Evolutionary conservation across 2,113 vertebrate species (phyloP).

Genomic region (Rhizomys pruinosus): DNA sequence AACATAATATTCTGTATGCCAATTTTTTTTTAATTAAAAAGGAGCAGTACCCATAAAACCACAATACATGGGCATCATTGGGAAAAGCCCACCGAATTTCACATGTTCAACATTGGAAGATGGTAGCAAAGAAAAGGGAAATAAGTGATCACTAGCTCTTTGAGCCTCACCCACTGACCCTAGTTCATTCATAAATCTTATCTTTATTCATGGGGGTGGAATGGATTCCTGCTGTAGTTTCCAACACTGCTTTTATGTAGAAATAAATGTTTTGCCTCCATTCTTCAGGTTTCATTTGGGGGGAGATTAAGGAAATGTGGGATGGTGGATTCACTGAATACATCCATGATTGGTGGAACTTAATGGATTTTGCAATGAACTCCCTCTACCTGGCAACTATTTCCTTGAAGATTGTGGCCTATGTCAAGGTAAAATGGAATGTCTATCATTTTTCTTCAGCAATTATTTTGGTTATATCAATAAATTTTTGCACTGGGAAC

Average conservation of each 20-base stretch:
- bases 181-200: background rate
- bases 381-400: conserved; percentile 97
- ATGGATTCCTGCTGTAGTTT: conserved; percentile 27
- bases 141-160: background rate
- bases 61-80: background rate
- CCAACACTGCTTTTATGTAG: background rate
- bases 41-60: conserved; percentile 22
- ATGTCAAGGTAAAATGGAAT: conserved; percentile 93
- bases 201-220: conserved; percentile 4
- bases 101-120: background rate
- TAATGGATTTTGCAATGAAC: conserved; percentile 99
- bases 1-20: background rate
- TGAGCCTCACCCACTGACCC: background rate
- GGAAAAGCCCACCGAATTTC: conserved; percentile 12
- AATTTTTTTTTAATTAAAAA: conserved; percentile 4
- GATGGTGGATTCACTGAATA: conserved; percentile 97
- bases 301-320: conserved; percentile 99
- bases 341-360: conserved; percentile 98
- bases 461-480: conserved; percentile 26
- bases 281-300: conserved; percentile 96
- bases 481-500: conserved; percentile 24
- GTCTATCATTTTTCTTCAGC: conserved; percentile 4
- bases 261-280: conserved; percentile 65
- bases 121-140: conserved; percentile 1
- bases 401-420: conserved; percentile 97